Percentiles rank a stretch among this genome's conserved stretches.
Conservation (phyloP, 2,113 vertebrate genomes). For the Colinus virginianus region DNA sequence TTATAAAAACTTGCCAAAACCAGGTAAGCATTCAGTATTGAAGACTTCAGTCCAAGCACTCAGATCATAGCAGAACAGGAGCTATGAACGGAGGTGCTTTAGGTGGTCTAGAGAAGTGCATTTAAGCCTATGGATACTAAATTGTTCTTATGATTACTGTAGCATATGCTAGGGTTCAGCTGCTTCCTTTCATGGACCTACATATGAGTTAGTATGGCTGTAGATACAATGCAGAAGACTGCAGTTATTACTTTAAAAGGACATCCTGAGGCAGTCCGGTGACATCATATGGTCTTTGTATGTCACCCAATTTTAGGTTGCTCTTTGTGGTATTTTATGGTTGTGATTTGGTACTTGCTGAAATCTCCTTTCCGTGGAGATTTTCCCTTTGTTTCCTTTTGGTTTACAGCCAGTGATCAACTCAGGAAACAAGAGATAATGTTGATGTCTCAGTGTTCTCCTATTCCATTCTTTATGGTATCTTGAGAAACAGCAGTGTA, state of each 20-base stretch:
- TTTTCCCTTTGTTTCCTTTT: background rate
- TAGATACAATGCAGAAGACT: background rate
- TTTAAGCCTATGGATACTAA: background rate
- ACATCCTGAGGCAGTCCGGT: background rate
- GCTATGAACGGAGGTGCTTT: background rate
- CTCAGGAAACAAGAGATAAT: background rate
- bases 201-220: background rate
- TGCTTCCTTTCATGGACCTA: background rate
- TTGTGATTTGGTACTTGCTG: background rate
- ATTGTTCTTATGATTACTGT: background rate
- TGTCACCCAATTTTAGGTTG: background rate
- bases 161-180: background rate
- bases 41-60: background rate
- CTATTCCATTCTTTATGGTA: background rate
- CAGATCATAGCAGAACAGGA: background rate
- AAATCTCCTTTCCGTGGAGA: background rate
- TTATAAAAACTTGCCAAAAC: background rate
- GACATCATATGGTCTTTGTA: accelerated
- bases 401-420: background rate
- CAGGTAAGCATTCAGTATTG: background rate
- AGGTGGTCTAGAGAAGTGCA: background rate
- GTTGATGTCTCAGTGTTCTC: background rate
- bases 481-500: background rate
- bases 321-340: background rate
- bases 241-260: background rate